Conservation (phyloP, 2,888 invertebrate genomes). For the Megaustenia siamemsis region DNA sequence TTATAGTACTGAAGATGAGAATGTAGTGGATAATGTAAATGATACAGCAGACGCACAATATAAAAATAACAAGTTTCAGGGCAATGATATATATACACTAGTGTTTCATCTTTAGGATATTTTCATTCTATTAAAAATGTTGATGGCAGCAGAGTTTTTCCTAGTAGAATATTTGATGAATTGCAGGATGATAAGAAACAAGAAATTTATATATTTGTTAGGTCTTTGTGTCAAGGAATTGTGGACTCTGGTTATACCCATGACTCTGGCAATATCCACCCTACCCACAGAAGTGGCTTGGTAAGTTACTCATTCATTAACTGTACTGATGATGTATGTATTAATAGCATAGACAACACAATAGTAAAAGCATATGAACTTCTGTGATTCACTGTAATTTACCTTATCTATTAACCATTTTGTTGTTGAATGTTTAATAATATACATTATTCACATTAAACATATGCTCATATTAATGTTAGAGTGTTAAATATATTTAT, state of each 20-base stretch:
- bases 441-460: too few species aligned
- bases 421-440: too few species aligned
- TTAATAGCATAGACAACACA: too few species aligned
- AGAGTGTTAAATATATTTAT: too few species aligned
- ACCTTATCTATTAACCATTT: too few species aligned
- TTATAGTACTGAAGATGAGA: neutral
- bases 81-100: neutral
- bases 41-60: neutral
- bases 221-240: slow-evolving; percentile 52
- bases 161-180: neutral
- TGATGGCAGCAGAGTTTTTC: neutral
- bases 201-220: slow-evolving; percentile 29
- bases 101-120: neutral
- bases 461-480: too few species aligned
- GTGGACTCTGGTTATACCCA: slow-evolving; percentile 40
- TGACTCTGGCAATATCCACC: neutral
- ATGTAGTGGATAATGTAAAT: neutral
- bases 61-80: neutral
- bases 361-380: too few species aligned
- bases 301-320: slow-evolving; percentile 3
- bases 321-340: too few species aligned
- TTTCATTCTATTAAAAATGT: neutral
- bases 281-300: neutral
- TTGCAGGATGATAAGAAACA: slow-evolving; percentile 25
- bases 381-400: too few species aligned